Conservation (phyloP, 2,888 invertebrate genomes). For the Lasioglossum marginatum region DNA sequence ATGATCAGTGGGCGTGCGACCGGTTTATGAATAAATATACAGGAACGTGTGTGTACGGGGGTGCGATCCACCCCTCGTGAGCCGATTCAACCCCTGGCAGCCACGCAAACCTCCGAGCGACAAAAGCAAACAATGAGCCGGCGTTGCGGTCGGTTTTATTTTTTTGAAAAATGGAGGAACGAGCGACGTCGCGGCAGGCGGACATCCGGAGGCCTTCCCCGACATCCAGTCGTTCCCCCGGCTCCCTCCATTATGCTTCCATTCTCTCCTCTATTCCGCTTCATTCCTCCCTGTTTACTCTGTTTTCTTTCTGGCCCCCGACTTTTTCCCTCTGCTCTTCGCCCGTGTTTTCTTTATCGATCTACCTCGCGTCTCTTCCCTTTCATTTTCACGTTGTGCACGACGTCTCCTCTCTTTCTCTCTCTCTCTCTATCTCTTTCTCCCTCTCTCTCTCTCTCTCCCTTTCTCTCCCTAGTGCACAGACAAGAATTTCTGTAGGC, state of each 20-base stretch:
- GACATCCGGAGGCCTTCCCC: constrained; percentile 80
- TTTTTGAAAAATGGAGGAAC: constrained; percentile 82
- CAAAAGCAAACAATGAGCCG: constrained; percentile 80
- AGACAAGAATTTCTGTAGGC: constrained; percentile 48
- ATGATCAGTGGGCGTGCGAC: not conserved
- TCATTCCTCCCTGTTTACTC: constrained; percentile 38
- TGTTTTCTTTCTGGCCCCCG: constrained; percentile 28
- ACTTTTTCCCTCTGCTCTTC: constrained; percentile 49
- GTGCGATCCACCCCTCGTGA: constrained; percentile 36
- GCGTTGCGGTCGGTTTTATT: constrained; percentile 81
- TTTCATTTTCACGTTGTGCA: constrained; percentile 10
- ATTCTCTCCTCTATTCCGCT: constrained; percentile 38
- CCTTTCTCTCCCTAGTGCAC: not conserved
- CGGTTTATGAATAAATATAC: constrained; percentile 1
- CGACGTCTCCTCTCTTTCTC: not conserved
- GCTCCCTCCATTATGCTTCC: constrained; percentile 43
- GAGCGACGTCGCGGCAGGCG: constrained; percentile 75
- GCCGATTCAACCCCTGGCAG: constrained; percentile 44
- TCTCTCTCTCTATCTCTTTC: not conserved
- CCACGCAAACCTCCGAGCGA: constrained; percentile 60
- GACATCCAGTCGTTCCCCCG: constrained; percentile 50
- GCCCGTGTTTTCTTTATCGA: constrained; percentile 35
- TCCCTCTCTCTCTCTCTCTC: not conserved
- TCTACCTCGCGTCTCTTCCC: constrained; percentile 15
- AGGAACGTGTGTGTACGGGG: not conserved